These are phyloP conservation scores for Fukomys damarensis DNA, from an alignment of 2,113 vertebrate species.

Conservation along the genomic window DNA sequence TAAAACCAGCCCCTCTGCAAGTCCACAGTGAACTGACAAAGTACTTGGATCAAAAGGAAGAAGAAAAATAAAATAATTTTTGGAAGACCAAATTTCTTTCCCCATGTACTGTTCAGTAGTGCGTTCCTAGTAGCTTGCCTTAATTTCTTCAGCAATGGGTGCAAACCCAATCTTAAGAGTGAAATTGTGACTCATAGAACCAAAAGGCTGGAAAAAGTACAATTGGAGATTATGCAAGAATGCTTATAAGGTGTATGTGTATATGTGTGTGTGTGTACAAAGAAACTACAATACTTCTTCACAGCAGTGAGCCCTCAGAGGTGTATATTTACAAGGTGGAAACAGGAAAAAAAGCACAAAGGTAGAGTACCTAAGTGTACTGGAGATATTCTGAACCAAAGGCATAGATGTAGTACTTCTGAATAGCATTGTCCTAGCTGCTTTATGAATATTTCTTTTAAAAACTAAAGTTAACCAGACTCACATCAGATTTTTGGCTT, in stretches of 20 bases:
- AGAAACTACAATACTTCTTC: conserved; percentile 74
- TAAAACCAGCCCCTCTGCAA: conserved; percentile 41
- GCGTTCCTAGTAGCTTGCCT: conserved; percentile 58
- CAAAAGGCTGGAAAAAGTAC: conserved; percentile 79
- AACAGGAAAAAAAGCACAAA: not conserved
- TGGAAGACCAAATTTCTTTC: not conserved
- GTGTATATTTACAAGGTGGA: conserved; percentile 5
- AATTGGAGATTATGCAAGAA: conserved; percentile 71
- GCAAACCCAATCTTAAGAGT: conserved; percentile 55
- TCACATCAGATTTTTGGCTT: not conserved
- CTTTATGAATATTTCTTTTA: not conserved
- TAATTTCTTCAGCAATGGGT: conserved; percentile 52
- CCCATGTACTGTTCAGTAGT: not conserved
- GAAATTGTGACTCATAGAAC: conserved; percentile 53
- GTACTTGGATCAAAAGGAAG: conserved; percentile 40
- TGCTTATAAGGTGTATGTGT: conserved; percentile 65
- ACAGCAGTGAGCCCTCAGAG: conserved; percentile 79
- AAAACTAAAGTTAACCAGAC: conserved; percentile 24
- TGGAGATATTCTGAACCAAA: not conserved
- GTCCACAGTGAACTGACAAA: conserved; percentile 45
- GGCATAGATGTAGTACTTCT: not conserved
- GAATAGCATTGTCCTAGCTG: not conserved
- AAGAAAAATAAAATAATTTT: conserved; percentile 2
- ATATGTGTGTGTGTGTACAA: conserved; percentile 54
- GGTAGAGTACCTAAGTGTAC: not conserved